Conservation (phyloP, 2,888 invertebrate genomes). For the Agrochola litura region DNA sequence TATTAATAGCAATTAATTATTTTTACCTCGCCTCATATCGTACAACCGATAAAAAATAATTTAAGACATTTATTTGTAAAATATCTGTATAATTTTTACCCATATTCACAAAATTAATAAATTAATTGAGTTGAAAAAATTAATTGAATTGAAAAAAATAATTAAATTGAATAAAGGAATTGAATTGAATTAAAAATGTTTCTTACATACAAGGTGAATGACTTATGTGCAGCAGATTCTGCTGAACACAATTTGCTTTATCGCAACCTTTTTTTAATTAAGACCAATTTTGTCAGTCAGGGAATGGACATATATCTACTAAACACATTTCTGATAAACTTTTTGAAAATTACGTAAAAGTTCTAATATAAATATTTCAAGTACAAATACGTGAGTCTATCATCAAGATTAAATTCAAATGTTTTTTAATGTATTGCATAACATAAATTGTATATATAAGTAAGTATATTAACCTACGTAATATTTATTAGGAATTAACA, state of each 20-base stretch:
- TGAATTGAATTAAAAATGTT: too few relatives aligned
- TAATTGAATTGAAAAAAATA: too few relatives aligned
- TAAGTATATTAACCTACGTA: neutral
- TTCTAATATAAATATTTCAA: neutral
- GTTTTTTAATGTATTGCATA: neutral
- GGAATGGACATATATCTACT: neutral
- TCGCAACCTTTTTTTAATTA: too few relatives aligned
- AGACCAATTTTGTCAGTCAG: neutral
- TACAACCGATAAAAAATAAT: neutral
- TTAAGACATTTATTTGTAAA: too few relatives aligned
- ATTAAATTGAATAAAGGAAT: too few relatives aligned
- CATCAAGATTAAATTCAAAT: neutral
- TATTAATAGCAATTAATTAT: too few relatives aligned
- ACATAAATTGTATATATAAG: neutral
- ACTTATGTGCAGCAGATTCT: neutral
- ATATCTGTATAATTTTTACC: too few relatives aligned
- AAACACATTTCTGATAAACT: neutral
- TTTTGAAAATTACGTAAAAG: neutral
- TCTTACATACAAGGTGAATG: too few relatives aligned
- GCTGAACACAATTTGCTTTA: too few relatives aligned
- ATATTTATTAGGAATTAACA: slow-evolving; percentile 25
- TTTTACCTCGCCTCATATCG: too few relatives aligned
- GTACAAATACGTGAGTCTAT: neutral
- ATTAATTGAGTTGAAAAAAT: too few relatives aligned
- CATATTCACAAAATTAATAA: too few relatives aligned